Base-by-base conservation (phyloP, 2,888 invertebrate genomes). In the Linnaemya tessellans region DNA sequence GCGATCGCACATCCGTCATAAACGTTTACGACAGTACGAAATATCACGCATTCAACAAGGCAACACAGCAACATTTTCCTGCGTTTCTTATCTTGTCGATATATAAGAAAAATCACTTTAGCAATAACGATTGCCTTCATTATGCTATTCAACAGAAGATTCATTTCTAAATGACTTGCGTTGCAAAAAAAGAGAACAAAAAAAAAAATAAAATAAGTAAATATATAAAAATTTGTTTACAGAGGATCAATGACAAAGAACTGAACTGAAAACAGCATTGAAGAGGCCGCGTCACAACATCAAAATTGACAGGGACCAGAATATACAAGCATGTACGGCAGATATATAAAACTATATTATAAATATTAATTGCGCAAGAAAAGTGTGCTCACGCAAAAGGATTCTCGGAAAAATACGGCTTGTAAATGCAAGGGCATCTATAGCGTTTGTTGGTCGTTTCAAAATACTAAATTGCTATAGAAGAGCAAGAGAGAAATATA, bases 201-300 rank as follows among this genome's bases (percentile, higher is more conserved):
- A 74, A 20, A 41, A 41, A 9, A 41, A 60, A 43, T 25, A 51
- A 18, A 30, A 38, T 64, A 30, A 60, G 43, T 20, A 43, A 18
- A 30, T 18, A 74, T 20, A 41, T 58, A 41, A 13, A n/a, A 11
- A 56, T 73, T 35, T 87, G 67, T 87, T 87, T 87, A 75, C 82
- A 79, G 49, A 85, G 87, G 87, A 86, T 84, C 84, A 87, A 87
- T 87, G 84, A 82, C 86, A 83, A 79, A 77, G 60, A 43, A 64
- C 43, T 35, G 13, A 64, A 46, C 51, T 54, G 13, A 65, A 25
- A 51, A 41, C 58, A 58, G 56, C 46, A 54, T 67, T 70, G 73
- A 58, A 51, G 74, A 43, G 81, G 54, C 71, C 70, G 58, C 68
- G 49, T 84, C 62, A 35, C 38, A 43, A 5, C 54, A 22, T 22